Evolutionary conservation across 2,797 vertebrate genomes (phyloP).

Genomic region (Fistularia tabacaria): DNA sequence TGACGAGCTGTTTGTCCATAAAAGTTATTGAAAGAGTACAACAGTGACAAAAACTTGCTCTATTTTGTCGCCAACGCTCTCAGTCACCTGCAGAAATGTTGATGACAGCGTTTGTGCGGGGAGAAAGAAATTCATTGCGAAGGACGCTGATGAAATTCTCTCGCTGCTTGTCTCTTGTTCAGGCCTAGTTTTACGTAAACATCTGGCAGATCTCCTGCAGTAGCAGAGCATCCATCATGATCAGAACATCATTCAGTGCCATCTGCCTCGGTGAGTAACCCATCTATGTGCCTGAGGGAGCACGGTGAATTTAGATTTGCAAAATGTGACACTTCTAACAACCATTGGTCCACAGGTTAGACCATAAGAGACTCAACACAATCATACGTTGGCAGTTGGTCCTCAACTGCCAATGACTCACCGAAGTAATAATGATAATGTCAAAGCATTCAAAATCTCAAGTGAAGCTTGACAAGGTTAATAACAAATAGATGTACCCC

Average conservation of each 20-base stretch:
- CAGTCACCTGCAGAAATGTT: not conserved
- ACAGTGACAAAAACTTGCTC: conserved; percentile 18
- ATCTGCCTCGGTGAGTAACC: conserved; percentile 66
- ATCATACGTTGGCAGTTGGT: not conserved
- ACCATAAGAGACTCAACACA: not conserved
- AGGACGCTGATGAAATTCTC: conserved; percentile 18
- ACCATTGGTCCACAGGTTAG: not conserved
- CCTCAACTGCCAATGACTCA: not conserved
- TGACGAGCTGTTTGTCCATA: too few relatives aligned
- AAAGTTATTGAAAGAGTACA: conserved; percentile 7
- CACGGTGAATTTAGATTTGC: not conserved
- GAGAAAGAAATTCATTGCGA: conserved; percentile 4
- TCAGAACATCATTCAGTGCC: conserved; percentile 51
- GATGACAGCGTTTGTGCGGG: not conserved
- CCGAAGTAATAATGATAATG: not conserved
- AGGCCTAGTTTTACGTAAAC: conserved; percentile 39
- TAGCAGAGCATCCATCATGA: conserved; percentile 60
- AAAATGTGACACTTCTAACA: not conserved
- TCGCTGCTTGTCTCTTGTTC: conserved; percentile 12
- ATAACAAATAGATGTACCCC: not conserved
- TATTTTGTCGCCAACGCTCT: conserved; percentile 18
- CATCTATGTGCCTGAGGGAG: conserved; percentile 13
- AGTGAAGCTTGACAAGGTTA: not conserved
- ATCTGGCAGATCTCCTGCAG: conserved; percentile 40
- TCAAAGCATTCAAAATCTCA: conserved; percentile 2